Conservation (phyloP, 2,888 invertebrate genomes). For the Protula sp. region DNA sequence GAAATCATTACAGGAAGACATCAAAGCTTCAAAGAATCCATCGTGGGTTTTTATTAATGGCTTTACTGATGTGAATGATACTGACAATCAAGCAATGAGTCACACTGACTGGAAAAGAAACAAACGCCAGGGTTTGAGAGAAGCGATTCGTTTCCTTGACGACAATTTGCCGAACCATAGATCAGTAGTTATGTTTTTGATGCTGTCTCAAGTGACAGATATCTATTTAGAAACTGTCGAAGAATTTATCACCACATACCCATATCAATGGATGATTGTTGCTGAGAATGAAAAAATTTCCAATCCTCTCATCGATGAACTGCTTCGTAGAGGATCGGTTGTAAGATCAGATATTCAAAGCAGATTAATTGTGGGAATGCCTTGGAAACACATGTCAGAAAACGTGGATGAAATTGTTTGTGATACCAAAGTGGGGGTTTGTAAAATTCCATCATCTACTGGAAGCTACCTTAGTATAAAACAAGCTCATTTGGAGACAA, state of each 20-base stretch:
- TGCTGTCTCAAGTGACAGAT: constrained; percentile 28
- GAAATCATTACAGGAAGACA: constrained; percentile 16
- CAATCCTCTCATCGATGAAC: constrained; percentile 20
- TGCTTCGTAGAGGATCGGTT: constrained; percentile 16
- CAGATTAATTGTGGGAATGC: constrained; percentile 21
- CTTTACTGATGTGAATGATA: constrained; percentile 14
- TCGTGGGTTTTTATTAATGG: constrained; percentile 35
- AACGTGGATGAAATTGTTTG: not conserved
- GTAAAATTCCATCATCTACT: constrained; percentile 25
- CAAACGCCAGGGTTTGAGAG: constrained; percentile 28
- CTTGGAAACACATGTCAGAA: constrained; percentile 28
- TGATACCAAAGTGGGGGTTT: not conserved
- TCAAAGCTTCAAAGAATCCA: constrained; percentile 17
- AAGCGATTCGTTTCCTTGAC: constrained; percentile 24
- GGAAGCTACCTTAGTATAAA: constrained; percentile 26
- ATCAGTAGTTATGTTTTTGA: constrained; percentile 27
- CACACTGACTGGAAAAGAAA: constrained; percentile 27
- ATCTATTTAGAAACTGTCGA: constrained; percentile 30
- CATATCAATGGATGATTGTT: constrained; percentile 30
- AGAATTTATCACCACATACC: constrained; percentile 26
- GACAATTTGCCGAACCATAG: constrained; percentile 25
- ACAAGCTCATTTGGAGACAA: too few species aligned
- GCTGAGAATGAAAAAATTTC: constrained; percentile 25
- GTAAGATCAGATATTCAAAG: constrained; percentile 10
- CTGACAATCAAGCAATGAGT: constrained; percentile 12